Evolutionary conservation across 1,140 invertebrate genomes (phyloP), one percentile per base, ranked within the genome.

Genomic region (Lepidurus couesii): DNA sequence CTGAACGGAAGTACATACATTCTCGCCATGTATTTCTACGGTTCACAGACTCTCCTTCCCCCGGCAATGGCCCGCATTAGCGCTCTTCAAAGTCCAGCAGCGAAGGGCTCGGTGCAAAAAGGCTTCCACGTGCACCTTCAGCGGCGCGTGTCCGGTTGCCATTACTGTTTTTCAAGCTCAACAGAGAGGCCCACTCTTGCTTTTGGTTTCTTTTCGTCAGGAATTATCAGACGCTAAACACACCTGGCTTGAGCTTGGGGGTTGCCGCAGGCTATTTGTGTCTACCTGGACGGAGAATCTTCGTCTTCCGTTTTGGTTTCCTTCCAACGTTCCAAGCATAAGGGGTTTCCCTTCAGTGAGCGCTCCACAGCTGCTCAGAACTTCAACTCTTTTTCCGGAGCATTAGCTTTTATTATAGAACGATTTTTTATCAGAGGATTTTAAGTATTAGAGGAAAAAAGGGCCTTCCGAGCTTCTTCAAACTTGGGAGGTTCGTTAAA

Each of bases 1-100:
- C 53, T 0, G 53, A 21, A 65, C 53, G 53, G 53, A 65, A 65
- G 53, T 65, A 65, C 47, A 26, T 26, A 34, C 34, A 34, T 65
- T 65, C 53, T 65, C 53, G 53, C 53, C 53, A 21, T 65, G 53
- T 65, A 65, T 65, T 65, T 21, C 53, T n/a, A 65, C 13, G 53
- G 53, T 65, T 65, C 10, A 65, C 53, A 21, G n/a, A 21, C 53
- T 13, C 53, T 11, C n/a, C 53, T 65, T 65, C 53, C 6, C 53
- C 53, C 53, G 53, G 53, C 53, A 7, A 7, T 13, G 5, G 53
- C 53, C 4, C 53, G 53, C 16, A n/a, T 34, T 34, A 34, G 8
- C 53, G 53, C 53, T 16, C 53, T 65, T 16, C 16, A 65, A 65
- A 13, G 53, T 65, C 53, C 53, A 65, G 53, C 53, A 21, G 53